Evolutionary conservation across 1,140 invertebrate species (phyloP).

Genomic region (Luehdorfia chinensis): DNA sequence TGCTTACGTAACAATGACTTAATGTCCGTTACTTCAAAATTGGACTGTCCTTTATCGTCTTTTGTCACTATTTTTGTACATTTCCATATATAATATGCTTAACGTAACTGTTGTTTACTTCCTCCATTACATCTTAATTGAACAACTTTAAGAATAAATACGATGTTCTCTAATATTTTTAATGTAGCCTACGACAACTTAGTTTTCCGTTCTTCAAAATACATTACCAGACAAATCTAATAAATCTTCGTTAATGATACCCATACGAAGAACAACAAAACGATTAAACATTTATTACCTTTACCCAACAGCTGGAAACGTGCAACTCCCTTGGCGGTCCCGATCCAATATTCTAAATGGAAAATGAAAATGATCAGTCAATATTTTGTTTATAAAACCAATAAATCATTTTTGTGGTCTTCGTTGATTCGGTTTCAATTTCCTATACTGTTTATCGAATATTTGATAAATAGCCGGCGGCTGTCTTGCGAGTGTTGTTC

Average conservation of each 20-base stretch:
- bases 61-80: no score
- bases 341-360: conserved; percentile 58
- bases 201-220: conserved; percentile 5
- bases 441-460: conserved; percentile 70
- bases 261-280: conserved; percentile 17
- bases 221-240: background rate
- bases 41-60: conserved; percentile 24
- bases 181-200: no score
- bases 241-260: conserved; percentile 16
- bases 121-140: no score
- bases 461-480: conserved; percentile 68
- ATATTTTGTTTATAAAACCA: conserved; percentile 69
- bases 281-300: conserved; percentile 23
- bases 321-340: conserved; percentile 38
- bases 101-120: no score
- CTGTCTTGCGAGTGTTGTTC: conserved; percentile 40
- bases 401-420: conserved; percentile 68
- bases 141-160: no score
- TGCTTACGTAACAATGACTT: conserved; percentile 50
- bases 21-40: conserved; percentile 22
- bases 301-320: conserved; percentile 24
- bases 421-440: conserved; percentile 72
- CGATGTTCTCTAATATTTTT: no score
- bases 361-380: conserved; percentile 70
- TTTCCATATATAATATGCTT: no score